Evolutionary conservation across 2,888 invertebrate species (phyloP).

Genomic region (Griposia aprilina): DNA sequence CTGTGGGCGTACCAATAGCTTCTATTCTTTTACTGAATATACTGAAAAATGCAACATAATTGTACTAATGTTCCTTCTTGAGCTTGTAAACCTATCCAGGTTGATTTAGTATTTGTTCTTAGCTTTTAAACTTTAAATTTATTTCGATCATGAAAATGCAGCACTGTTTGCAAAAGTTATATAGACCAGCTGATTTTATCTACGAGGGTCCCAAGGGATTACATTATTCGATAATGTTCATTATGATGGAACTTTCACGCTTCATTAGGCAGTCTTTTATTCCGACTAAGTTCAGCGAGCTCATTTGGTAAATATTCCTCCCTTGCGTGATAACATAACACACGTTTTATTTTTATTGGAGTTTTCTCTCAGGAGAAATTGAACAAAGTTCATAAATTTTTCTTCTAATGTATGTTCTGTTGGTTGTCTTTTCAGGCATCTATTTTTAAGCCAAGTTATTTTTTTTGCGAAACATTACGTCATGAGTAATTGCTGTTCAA

Average conservation of each 20-base stretch:
- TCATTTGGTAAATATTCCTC: slow-evolving; percentile 30
- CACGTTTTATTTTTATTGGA: slow-evolving; percentile 6
- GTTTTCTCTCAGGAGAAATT: slow-evolving; percentile 9
- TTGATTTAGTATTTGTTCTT: neutral
- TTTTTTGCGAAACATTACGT: slow-evolving; percentile 28
- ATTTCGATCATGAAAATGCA: neutral
- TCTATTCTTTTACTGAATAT: slow-evolving; percentile 43
- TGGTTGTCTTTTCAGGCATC: slow-evolving; percentile 1
- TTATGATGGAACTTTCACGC: slow-evolving; percentile 17
- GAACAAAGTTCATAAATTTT: slow-evolving; percentile 1
- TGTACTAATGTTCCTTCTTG: slow-evolving; percentile 1
- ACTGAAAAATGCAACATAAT: slow-evolving; percentile 13
- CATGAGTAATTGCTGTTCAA: slow-evolving; percentile 26
- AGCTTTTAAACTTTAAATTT: neutral
- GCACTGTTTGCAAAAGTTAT: neutral
- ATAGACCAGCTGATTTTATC: slow-evolving; percentile 15
- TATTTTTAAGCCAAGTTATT: slow-evolving; percentile 33
- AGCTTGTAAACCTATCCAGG: slow-evolving; percentile 9
- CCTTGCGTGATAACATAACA: neutral
- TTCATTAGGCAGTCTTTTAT: slow-evolving; percentile 26
- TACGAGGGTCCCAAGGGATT: neutral
- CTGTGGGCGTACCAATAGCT: slow-evolving; percentile 42
- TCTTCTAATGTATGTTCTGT: slow-evolving; percentile 1
- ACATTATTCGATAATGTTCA: slow-evolving; percentile 27
- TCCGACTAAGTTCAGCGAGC: slow-evolving; percentile 3